Evolutionary conservation across 1,140 invertebrate genomes (phyloP), one percentile per base, ranked within the genome.

Genomic region (Acyrthosiphon pisum): DNA sequence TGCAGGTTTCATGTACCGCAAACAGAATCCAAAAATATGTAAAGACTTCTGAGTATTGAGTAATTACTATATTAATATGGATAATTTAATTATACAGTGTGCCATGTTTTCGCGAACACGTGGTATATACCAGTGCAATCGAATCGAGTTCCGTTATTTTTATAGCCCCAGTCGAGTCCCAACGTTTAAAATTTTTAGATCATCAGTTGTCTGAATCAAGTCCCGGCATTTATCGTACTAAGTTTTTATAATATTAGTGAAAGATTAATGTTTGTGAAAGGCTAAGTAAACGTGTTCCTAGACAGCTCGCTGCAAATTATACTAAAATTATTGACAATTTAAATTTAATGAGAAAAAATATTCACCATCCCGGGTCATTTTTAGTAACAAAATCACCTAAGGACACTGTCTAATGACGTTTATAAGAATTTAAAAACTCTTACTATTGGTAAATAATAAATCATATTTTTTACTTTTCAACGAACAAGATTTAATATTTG

Each of bases 311-410:
- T 76, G 60, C 6, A n/a, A n/a, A n/a, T n/a, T 76, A n/a, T 76
- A 76, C 6, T 76, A 30, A 1, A 4, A 76, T 30, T n/a, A 76
- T 4, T 76, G 30, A 76, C 0, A 14, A n/a, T 76, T 76, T n/a
- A 76, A 76, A 76, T 76, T 76, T 76, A 76, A 76, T 76, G 60
- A 76, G 14, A n/a, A n/a, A n/a, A 76, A 76, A 76, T 76, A 76
- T 76, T 76, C 30, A 35, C n/a, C 6, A n/a, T 6, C 30, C 14
- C 30, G 7, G n/a, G 6, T 35, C 30, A n/a, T 76, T 14, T 20
- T 76, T 7, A 18, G 30, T 18, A n/a, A n/a, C 60, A 68, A 68
- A 68, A 68, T 68, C 4, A n/a, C 14, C 60, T 76, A n/a, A 76
- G 60, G 30, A 76, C 56, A 60, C 41, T 3, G 50, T 50, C 60